Base-by-base conservation (phyloP, 1,140 invertebrate species). In the Nephotettix cincticeps region DNA sequence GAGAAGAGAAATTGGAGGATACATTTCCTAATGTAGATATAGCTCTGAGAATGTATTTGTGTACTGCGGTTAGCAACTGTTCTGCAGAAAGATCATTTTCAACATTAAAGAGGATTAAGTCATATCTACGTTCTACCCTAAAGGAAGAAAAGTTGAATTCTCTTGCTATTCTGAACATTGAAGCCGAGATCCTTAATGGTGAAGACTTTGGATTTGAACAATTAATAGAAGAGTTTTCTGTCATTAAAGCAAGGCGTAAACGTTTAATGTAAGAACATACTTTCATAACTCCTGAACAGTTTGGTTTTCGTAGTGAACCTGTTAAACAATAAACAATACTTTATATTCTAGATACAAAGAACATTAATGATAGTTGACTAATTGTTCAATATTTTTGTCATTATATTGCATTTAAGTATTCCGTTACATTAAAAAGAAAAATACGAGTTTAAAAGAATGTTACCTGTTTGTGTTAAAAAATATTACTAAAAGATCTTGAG, bases 51-150 rank as follows among this genome's bases (percentile, higher is more conserved):
- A 65, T 65, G 29, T 65, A 36, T 43, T 43, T 65, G 25, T 36
- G 14, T 65, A 30, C 40, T 43, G 29, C 63, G 23, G 28, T 65
- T 30, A 65, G 29, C 23, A 65, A 65, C 63, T 65, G 63, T 36
- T 65, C 63, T 36, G 63, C 63, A 28, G 63, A 61, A 65, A 65
- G 63, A 36, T 30, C n/a, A 21, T 65, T 65, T 65, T 65, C 63
- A 11, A 11, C 21, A 51, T 21, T 51, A 21, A 51, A 51, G 47
- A 51, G 47, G 21, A 51, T 51, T n/a, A 21, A 36, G 30, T 29
- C 13, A 14, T 65, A 65, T 30, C 19, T 51, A 11, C 17, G 30
- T 29, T 30, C 63, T 65, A 65, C 30, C 19, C 19, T 65, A n/a
- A 30, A 65, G 21, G 32, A 65, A 29, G 63, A 65, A 30, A 40